Conservation (phyloP, 2,113 vertebrate species). For the Corydoras sp. region DNA sequence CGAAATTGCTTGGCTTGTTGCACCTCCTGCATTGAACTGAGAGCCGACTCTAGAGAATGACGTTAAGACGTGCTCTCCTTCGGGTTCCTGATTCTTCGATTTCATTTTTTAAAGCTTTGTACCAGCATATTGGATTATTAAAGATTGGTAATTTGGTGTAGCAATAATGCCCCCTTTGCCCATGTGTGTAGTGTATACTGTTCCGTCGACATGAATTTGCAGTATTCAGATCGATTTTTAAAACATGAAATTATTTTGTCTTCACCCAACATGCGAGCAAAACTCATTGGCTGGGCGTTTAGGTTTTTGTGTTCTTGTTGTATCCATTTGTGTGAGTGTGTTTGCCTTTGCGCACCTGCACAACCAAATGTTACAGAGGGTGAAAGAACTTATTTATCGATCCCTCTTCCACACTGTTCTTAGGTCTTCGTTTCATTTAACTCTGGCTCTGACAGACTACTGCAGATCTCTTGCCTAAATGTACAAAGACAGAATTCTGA, state of each 20-base stretch:
- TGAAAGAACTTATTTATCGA: conserved; percentile 45
- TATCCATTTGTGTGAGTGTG: conserved; percentile 49
- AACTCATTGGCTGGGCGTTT: conserved; percentile 60
- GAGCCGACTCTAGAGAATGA: conserved; percentile 44
- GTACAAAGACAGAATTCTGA: conserved; percentile 95
- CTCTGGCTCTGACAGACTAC: conserved; percentile 59
- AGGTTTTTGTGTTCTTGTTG: conserved; percentile 48
- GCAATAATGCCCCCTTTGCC: conserved; percentile 59
- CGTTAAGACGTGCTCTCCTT: conserved; percentile 32
- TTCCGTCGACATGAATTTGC: conserved; percentile 41
- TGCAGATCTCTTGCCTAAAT: conserved; percentile 76
- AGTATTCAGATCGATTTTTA: conserved; percentile 55
- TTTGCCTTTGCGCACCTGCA: conserved; percentile 4
- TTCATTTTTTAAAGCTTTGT: conserved; percentile 47
- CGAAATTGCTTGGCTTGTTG: conserved; percentile 61
- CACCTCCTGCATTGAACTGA: conserved; percentile 55
- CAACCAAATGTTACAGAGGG: conserved; percentile 24
- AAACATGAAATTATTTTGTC: background rate
- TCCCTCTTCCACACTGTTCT: conserved; percentile 51
- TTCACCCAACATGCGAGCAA: conserved; percentile 46
- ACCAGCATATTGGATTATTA: conserved; percentile 51
- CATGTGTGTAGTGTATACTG: conserved; percentile 41
- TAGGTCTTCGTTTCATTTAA: conserved; percentile 65
- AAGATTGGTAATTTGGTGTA: conserved; percentile 59
- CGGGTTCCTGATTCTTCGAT: conserved; percentile 31